Evolutionary conservation across 2,797 vertebrate genomes (phyloP).

Genomic region (Falco naumanni): DNA sequence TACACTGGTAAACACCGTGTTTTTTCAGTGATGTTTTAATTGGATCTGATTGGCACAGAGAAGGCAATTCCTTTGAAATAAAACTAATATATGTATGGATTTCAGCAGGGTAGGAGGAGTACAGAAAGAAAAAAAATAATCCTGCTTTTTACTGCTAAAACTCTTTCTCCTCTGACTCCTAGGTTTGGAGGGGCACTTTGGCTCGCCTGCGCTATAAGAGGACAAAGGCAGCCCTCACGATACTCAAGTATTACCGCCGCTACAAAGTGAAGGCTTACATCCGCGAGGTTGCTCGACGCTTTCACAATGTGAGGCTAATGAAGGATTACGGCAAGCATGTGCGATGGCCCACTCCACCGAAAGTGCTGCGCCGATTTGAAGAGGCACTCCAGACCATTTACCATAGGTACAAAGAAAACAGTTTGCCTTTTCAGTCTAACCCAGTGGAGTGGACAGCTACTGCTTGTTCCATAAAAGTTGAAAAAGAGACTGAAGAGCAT

Average conservation of each 20-base stretch:
- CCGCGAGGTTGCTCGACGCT: slow-evolving; percentile 85
- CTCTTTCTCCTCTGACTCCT: neutral
- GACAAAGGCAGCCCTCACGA: slow-evolving; percentile 86
- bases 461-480: neutral
- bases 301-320: slow-evolving; percentile 84
- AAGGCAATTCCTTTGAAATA: neutral
- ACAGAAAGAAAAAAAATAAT: neutral
- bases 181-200: slow-evolving; percentile 95
- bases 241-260: slow-evolving; percentile 87
- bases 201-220: slow-evolving; percentile 90
- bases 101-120: neutral
- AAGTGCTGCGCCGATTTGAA: slow-evolving; percentile 89
- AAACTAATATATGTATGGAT: neutral
- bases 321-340: slow-evolving; percentile 87
- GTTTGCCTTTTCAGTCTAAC: neutral
- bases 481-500: rapidly evolving
- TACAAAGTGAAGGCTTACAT: slow-evolving; percentile 94
- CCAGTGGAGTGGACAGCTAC: neutral
- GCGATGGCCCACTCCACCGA: slow-evolving; percentile 92
- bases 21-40: neutral
- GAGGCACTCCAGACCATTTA: slow-evolving; percentile 87
- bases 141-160: neutral
- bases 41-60: neutral
- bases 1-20: rapidly evolving
- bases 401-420: slow-evolving; percentile 80